Percentiles rank a stretch among this genome's conserved stretches.
These are phyloP conservation scores for Sebastes trivittatus DNA, from an alignment of 2,797 vertebrate species.

Conservation along the genomic window DNA sequence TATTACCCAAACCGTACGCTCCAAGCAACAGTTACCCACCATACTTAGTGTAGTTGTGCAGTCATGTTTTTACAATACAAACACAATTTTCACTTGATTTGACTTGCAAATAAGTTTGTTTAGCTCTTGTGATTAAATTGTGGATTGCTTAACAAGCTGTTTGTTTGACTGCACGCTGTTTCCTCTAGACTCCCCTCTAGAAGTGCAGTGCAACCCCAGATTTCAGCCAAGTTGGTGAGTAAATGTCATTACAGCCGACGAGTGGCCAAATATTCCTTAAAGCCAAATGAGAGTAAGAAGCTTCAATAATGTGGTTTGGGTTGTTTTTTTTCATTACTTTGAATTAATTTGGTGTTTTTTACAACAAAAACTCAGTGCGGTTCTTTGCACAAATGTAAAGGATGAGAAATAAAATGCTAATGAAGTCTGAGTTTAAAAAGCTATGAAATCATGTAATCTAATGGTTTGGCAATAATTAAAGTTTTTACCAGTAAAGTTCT, in stretches of 20 bases:
- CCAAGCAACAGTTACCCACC: neutral
- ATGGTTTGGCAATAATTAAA: neutral
- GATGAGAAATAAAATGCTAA: neutral
- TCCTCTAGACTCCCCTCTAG: too few relatives aligned
- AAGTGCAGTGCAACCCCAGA: neutral
- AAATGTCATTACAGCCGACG: neutral
- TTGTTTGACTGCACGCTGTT: neutral
- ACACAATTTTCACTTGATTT: neutral
- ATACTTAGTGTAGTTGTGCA: too few relatives aligned
- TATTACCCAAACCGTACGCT: neutral
- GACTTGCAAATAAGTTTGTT: neutral
- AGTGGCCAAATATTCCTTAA: neutral
- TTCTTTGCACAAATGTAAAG: too few relatives aligned
- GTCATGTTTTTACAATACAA: neutral
- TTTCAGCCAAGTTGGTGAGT: neutral
- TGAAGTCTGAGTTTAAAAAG: neutral
- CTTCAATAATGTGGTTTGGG: neutral
- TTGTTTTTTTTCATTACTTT: neutral
- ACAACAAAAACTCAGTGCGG: neutral
- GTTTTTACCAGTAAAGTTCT: neutral
- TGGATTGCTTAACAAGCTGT: neutral
- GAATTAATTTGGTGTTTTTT: neutral
- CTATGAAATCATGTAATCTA: neutral
- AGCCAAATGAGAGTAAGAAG: neutral
- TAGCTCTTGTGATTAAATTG: neutral